Base-by-base conservation (phyloP, 2,888 invertebrate genomes). In the Drosophila hamatofila region DNA sequence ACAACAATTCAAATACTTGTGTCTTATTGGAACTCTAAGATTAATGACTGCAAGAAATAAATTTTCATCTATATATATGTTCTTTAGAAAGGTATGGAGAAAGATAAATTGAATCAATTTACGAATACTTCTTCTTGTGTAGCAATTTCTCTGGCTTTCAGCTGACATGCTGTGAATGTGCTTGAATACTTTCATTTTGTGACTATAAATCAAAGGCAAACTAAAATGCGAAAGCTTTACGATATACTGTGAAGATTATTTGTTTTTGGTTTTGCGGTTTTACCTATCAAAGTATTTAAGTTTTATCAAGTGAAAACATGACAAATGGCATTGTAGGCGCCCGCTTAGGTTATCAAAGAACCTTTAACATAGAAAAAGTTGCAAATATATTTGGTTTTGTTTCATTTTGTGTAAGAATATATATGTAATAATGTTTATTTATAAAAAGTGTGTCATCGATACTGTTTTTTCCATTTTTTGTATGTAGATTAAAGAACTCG, bases 321-420 rank as follows among this genome's bases (percentile, higher is more conserved):
- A 75, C 69, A 79, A 74, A 73, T 63, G 54, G 35, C 70, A 75
- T 63, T 60, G 27, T n/a, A 44, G 18, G 18, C 30, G 16, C 11
- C 39, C 46, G 39, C 35, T n/a, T 5, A 25, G 14, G 16, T 72
- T 61, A 75, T 61, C 56, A 54, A 54, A 41, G 4, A 4, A 30
- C 1, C 7, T 21, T 16, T 3, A 3, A 12, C n/a, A 30, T n/a
- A 16, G n/a, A 9, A 44, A 51, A n/a, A 3, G 25, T 30, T 30
- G 18, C 30, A 12, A 49, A 49, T 30, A 49, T 49, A 30, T 30
- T 49, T 49, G 12, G 30, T 49, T 14, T 33, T 18, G 18, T 14
- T 49, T 21, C 18, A 7, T 18, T 30, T 12, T 18, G 6, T 30
- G 12, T 30, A 49, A 18, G 27, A 18, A 30, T 48, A 48, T 6